A percentile compares a stretch with the other conserved stretches of the same genome.
These are phyloP conservation scores for Spialia ferax DNA, from an alignment of 2,888 invertebrate genomes.

Conservation along the genomic window DNA sequence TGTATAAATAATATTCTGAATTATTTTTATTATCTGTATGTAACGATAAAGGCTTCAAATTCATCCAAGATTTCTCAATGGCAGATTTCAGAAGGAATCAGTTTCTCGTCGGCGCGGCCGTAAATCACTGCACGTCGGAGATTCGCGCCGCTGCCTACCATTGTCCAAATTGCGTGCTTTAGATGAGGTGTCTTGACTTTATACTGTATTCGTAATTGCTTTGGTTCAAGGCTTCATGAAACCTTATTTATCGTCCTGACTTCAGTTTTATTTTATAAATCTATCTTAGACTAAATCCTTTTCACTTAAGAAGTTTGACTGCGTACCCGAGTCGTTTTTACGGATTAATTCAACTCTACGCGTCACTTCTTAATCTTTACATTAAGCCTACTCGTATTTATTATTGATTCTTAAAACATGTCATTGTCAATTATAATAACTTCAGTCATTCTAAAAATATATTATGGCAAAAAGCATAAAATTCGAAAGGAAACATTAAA, in stretches of 20 bases:
- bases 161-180: constrained; percentile 54
- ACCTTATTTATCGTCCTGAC: background rate
- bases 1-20: constrained; percentile 12
- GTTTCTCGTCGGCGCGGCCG: constrained; percentile 32
- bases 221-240: background rate
- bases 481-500: background rate
- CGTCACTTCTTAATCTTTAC: no score
- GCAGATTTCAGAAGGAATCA: background rate
- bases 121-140: constrained; percentile 57
- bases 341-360: no score
- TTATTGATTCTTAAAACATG: background rate
- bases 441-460: background rate
- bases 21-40: background rate
- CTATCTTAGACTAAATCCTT: background rate
- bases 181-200: constrained; percentile 16
- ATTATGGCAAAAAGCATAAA: background rate
- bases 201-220: background rate
- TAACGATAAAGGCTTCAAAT: background rate
- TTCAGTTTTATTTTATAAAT: background rate
- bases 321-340: no score
- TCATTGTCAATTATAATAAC: background rate
- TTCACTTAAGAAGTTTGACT: background rate
- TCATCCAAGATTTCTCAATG: background rate
- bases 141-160: constrained; percentile 55
- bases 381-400: no score